These are phyloP conservation scores for Darevskia mixta DNA, from an alignment of 2,797 vertebrate species.

Conservation along the genomic window DNA sequence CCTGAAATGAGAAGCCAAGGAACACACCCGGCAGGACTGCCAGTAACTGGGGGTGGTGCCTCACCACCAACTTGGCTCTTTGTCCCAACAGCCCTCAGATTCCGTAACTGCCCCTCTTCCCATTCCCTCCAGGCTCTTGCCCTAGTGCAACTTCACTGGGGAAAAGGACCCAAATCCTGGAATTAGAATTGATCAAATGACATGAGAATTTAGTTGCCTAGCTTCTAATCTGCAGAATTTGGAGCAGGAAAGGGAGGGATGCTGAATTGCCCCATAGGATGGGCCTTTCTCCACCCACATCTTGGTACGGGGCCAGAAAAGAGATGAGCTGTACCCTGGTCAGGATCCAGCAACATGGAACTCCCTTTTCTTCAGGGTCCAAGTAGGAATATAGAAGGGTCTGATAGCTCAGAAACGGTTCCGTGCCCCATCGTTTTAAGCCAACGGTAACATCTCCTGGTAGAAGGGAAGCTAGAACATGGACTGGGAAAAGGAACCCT, in stretches of 20 bases:
- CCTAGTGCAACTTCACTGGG: background rate
- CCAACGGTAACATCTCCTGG: background rate
- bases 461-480: background rate
- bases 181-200: background rate
- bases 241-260: background rate
- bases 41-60: constrained; percentile 6
- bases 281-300: background rate
- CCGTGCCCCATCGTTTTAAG: background rate
- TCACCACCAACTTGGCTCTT: background rate
- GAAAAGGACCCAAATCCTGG: background rate
- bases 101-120: background rate
- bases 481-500: too few relatives aligned
- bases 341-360: too few relatives aligned
- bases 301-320: background rate
- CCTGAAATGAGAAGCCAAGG: background rate
- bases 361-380: too few relatives aligned
- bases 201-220: background rate
- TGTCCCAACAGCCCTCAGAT: background rate
- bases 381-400: background rate
- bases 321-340: background rate
- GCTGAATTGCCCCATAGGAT: background rate
- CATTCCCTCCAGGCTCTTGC: background rate
- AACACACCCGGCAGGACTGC: background rate
- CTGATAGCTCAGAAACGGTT: background rate
- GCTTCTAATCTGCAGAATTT: background rate